Evolutionary conservation across 1,140 invertebrate genomes (phyloP), one percentile per base, ranked within the genome.

Genomic region (Papilio glaucus): DNA sequence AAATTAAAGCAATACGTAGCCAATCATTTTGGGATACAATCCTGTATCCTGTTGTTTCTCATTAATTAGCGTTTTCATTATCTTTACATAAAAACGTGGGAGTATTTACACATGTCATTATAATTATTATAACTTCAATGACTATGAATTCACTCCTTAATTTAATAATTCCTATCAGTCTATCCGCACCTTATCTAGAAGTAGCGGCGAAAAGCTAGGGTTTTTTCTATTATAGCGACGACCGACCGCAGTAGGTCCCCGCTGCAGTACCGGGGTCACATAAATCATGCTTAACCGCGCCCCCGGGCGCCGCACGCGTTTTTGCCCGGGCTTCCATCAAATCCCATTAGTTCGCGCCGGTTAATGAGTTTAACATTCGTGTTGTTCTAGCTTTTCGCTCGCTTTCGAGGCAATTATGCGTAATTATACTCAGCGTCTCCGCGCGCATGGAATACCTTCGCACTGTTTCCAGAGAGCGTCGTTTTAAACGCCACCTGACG

Each of bases 351-450:
- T 80, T 78, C 73, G 72, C 73, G 42, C 67, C 76, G 71, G 78
- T 76, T 83, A 83, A 84, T 83, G 81, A 84, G 83, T 83, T 77
- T 70, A 78, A 74, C 78, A 71, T 84, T 84, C 62, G 76, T 82
- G 76, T 78, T 77, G 77, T 76, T 75, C 73, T 68, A 68, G 65
- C 74, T 78, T 72, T 72, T 76, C 78, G 53, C 72, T 79, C 73
- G 74, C 71, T 77, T 79, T 79, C 65, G 72, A 68, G 69, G 53
- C 77, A 74, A 77, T 80, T 77, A 78, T 72, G 76, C 70, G 61
- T 70, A 71, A 77, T 75, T 77, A 75, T 77, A 68, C 72, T 77
- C 73, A 60, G 15, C 45, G 70, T 41, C 42, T 45, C 37, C 15
- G 62, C 24, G 24, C 24, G 15, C 13, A 53, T 53, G 45, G 57